Base-by-base conservation (phyloP, 2,113 vertebrate genomes). In the Myotis brandtii region DNA sequence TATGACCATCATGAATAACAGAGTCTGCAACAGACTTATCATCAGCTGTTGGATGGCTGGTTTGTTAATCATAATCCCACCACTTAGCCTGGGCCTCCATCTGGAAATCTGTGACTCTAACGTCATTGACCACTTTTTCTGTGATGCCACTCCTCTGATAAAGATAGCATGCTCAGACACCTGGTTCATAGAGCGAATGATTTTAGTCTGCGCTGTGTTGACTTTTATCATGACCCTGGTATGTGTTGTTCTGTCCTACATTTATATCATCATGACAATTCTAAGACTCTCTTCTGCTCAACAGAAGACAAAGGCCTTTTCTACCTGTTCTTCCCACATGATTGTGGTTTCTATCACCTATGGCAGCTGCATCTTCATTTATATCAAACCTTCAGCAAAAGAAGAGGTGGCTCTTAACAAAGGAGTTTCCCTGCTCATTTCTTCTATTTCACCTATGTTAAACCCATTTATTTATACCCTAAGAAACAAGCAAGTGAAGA, bases 391-490 rank as follows among this genome's bases (percentile, higher is more conserved):
- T 37, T 37, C 37, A 37, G 37, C 37, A 3, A 37, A 37, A 37
- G 37, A 37, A 37, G 37, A 37, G 37, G 75, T 95, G 34, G 27
- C 46, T 9, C 7, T 92, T 46, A 94, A 94, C 48, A 97, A 97
- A 76, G 30, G 46, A 20, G 83, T 93, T 56, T 90, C 90, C 32
- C 25, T 94, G 13, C 10, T 95, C 4, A 73, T 94, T 43, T 80
- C 70, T 2, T 81, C 96, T 40, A 20, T 97, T 16, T 89, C 87
- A 18, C 91, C 97, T 34, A 43, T 79, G 14, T 21, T 97, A 11
- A 96, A 97, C 12, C 87, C 91, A 34, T 88, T 96, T 32, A 97
- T 96, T 79, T 96, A 92, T 23, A 94, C 87, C 2, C 50, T 96
- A 46, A 90, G 92, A 48, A 97, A 97, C 40, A 86, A 94, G 10